Evolutionary conservation across 2,113 vertebrate species (phyloP).

Genomic region (Notarius quadriscutis): DNA sequence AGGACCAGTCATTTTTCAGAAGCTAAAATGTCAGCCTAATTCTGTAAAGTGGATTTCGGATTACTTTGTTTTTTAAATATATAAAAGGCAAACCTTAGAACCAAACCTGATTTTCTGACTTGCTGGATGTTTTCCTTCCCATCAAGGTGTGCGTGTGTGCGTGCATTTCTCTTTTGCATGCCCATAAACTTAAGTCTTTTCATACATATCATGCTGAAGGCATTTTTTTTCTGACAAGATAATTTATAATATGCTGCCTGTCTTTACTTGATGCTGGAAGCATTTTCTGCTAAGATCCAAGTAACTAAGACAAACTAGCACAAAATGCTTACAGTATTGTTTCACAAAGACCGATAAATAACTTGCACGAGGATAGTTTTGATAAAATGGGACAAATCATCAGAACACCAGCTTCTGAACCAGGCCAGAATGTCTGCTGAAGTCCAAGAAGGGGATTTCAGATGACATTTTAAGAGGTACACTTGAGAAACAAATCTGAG

Average conservation of each 20-base stretch:
- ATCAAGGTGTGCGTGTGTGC: neutral
- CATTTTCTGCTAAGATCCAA: neutral
- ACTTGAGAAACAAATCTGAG: neutral
- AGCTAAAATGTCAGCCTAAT: neutral
- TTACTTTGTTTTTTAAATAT: no score
- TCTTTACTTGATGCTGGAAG: neutral
- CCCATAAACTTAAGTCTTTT: neutral
- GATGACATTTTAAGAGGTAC: slow-evolving; percentile 7
- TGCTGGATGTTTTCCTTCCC: neutral
- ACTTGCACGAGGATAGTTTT: no score
- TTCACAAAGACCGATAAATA: neutral
- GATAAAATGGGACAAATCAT: neutral
- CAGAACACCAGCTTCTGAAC: neutral
- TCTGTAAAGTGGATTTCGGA: neutral
- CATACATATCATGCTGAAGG: neutral
- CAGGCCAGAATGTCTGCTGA: neutral
- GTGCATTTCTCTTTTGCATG: neutral
- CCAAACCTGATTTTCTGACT: neutral
- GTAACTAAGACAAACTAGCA: neutral
- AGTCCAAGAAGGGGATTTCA: slow-evolving; percentile 2
- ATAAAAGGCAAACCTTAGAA: neutral
- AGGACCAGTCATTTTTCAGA: neutral
- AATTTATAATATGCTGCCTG: neutral
- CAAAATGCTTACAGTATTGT: neutral
- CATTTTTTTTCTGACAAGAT: neutral